Conservation (phyloP, 30 jellyfish, hydroid and myxozoan genomes). For the Clytia hemisphaerica region DNA sequence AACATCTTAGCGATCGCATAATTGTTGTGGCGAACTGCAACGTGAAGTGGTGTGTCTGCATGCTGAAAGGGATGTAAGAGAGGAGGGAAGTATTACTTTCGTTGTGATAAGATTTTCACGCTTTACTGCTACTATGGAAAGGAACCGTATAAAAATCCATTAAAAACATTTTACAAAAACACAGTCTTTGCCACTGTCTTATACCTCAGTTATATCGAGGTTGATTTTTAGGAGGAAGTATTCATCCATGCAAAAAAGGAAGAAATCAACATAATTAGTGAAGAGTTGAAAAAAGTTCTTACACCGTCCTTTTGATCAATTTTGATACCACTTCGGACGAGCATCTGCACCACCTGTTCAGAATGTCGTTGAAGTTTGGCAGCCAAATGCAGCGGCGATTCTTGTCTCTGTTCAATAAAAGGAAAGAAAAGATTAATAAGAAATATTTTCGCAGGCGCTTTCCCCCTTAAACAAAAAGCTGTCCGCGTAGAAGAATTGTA, state of each 20-base stretch:
- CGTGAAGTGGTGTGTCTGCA: conserved; percentile 77
- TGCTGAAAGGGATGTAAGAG: conserved; percentile 36
- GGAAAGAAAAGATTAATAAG: not conserved
- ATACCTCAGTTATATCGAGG: not conserved
- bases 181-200: too few species aligned
- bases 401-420: conserved; percentile 38
- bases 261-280: not conserved
- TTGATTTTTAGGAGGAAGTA: not conserved
- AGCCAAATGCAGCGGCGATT: conserved; percentile 79
- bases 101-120: not conserved
- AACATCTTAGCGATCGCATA: conserved; percentile 63
- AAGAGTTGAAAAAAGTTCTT: too few species aligned
- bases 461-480: too few species aligned
- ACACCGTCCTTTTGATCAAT: conserved; percentile 40
- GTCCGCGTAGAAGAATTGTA: too few species aligned
- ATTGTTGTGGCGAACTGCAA: conserved; percentile 54
- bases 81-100: too few species aligned
- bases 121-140: not conserved
- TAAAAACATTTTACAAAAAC: too few species aligned
- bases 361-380: conserved; percentile 63
- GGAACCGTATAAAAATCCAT: not conserved
- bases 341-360: conserved; percentile 62
- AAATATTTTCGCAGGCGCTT: not conserved
- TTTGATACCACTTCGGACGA: conserved; percentile 72
- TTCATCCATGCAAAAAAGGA: not conserved